These are phyloP conservation scores for Lordiphosa collinella DNA, from an alignment of 1,140 invertebrate species.

Conservation along the genomic window DNA sequence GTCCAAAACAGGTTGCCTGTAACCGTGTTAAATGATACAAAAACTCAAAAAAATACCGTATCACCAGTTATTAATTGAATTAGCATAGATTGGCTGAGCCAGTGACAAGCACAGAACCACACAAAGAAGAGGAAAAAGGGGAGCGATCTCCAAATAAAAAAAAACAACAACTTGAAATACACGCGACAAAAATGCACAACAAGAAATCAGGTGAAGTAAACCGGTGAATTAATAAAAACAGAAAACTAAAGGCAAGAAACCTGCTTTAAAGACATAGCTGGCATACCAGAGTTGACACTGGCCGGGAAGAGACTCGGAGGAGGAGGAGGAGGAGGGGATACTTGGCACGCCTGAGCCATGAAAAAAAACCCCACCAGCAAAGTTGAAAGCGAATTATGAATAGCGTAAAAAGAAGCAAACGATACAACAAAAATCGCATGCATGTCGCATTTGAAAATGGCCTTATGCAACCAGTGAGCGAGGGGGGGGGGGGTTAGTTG, in stretches of 20 bases:
- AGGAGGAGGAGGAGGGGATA: neutral
- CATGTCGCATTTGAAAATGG: constrained; percentile 66
- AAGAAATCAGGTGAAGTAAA: constrained; percentile 65
- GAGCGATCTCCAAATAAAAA: constrained; percentile 16
- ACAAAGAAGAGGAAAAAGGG: too few relatives aligned
- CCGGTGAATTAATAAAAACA: constrained; percentile 60
- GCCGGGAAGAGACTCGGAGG: constrained; percentile 18
- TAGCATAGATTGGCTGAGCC: constrained; percentile 41
- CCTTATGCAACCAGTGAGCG: constrained; percentile 49
- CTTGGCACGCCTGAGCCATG: constrained; percentile 28
- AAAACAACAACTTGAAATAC: constrained; percentile 57
- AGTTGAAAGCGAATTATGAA: constrained; percentile 50
- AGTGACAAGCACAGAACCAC: constrained; percentile 19
- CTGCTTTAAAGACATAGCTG: constrained; percentile 62
- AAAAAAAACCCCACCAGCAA: constrained; percentile 30
- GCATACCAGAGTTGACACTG: constrained; percentile 57
- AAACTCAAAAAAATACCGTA: constrained; percentile 33
- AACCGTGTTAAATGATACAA: constrained; percentile 49
- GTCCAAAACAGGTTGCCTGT: constrained; percentile 31
- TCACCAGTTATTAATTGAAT: constrained; percentile 51
- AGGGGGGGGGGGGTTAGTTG: neutral
- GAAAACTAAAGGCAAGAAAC: constrained; percentile 43
- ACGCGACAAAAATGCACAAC: constrained; percentile 68
- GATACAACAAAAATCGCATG: constrained; percentile 50
- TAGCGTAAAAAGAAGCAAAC: constrained; percentile 26